Base-by-base conservation (phyloP, 2,888 invertebrate genomes). In the Pimpla rufipes region DNA sequence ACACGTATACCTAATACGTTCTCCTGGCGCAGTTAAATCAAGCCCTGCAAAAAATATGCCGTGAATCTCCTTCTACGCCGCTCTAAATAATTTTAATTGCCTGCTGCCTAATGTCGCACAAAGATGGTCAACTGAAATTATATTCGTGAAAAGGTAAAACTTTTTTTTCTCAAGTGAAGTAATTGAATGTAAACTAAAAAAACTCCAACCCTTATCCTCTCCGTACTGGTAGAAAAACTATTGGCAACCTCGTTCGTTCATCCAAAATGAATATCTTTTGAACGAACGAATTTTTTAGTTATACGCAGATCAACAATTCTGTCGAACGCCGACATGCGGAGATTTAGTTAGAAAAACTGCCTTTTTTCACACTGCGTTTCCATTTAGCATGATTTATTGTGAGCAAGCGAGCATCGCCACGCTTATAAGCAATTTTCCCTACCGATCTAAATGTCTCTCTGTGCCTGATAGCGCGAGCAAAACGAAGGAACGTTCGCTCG, bases 331-430 rank as follows among this genome's bases (percentile, higher is more conserved):
- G 5, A 29, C 29, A 29, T 5, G 29, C 29, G 3, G 3, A 29
- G 29, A 29, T 29, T 29, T 29, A 29, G 29, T 29, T 2, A 2
- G 37, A 50, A n/a, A 68, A 55, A 13, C 6, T n/a, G 35, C 37
- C 18, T 18, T 62, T 55, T 55, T 21, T 29, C 29, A 5, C 29
- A 29, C 3, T 29, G 29, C 23, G 29, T 16, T 29, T 16, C 45
- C 29, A 29, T 16, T 57, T 10, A 52, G n/a, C 45, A 21, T 45
- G 64, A 29, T 62, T 52, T 50, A 74, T 81, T 75, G 71, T 35
- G 45, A 50, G 29, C 21, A 42, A 79, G 75, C 67, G 73, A 75
- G 73, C 66, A 57, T 6, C 52, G 45, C 47, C 68, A 35, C 55
- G 21, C 55, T 62, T 62, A 16, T 37, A 37, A 62, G 37, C 18